Percentiles rank a stretch among this genome's conserved stretches.
Evolutionary conservation across 1,140 invertebrate genomes (phyloP).

Genomic region (Chymomyza costata): DNA sequence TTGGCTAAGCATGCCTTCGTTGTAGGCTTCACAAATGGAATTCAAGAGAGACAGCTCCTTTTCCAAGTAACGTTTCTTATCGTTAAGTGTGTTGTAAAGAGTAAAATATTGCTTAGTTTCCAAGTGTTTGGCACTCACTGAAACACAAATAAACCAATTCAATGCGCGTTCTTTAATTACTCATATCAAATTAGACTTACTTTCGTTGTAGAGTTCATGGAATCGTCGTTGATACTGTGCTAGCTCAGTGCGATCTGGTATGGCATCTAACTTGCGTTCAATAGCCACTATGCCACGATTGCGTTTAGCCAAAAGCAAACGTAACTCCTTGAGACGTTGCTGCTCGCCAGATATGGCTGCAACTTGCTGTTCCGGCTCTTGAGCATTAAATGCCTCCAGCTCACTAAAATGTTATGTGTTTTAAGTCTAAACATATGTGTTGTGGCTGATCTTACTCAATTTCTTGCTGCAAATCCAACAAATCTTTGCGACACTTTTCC

Average conservation of each 20-base stretch:
- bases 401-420: constrained; percentile 71
- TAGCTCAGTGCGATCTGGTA: constrained; percentile 93
- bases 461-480: constrained; percentile 78
- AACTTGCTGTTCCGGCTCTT: constrained; percentile 75
- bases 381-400: constrained; percentile 75
- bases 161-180: background rate
- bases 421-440: background rate
- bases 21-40: constrained; percentile 95
- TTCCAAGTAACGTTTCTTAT: constrained; percentile 92
- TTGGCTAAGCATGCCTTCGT: constrained; percentile 83
- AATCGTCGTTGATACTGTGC: constrained; percentile 96
- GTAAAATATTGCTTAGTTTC: constrained; percentile 99
- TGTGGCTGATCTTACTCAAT: constrained; percentile 76
- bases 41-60: constrained; percentile 95
- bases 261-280: constrained; percentile 89
- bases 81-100: constrained; percentile 96
- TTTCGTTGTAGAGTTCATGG: constrained; percentile 97
- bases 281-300: constrained; percentile 88
- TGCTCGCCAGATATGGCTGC: constrained; percentile 79
- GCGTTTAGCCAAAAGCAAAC: constrained; percentile 84
- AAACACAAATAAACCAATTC: constrained; percentile 52
- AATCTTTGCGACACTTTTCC: constrained; percentile 83
- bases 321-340: constrained; percentile 72
- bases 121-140: constrained; percentile 94
- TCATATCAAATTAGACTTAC: constrained; percentile 76